Evolutionary conservation across 2,113 vertebrate species (phyloP), one percentile per base, ranked within the genome.

Genomic region (Labeo rohita): DNA sequence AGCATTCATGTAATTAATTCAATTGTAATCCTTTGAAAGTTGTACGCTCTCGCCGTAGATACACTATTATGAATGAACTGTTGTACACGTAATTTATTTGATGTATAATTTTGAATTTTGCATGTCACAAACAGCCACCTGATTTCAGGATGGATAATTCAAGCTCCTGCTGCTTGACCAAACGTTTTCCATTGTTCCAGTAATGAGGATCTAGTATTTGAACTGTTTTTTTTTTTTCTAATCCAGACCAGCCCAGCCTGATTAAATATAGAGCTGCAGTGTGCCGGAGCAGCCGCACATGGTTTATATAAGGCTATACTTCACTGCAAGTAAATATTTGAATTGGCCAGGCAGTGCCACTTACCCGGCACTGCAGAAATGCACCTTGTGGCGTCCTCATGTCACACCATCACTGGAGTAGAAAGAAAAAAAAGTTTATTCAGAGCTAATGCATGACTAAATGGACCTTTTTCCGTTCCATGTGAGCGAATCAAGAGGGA

Each of bases 271-370:
- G 73, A n/a, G 18, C 34, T 7, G 36, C 54, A 76, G 72, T 61
- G 82, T 52, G 59, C 49, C 8, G 34, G 34, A 49, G 70, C 52
- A 50, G 66, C 66, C 34, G 23, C 74, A n/a, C 52, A 1, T 3
- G 61, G 56, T 88, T 87, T 87, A 89, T 87, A 54, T 66, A 45
- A 85, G 74, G 83, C 56, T 85, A 80, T 74, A 85, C 79, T 74
- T 85, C 78, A 78, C 78, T 70, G 77, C 34, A 76, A 73, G 83
- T 87, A 87, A 90, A 87, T 88, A 85, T 88, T 85, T 88, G 85
- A 83, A 36, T 39, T 88, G 89, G 84, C 76, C 7, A 11, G 77
- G 34, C 77, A 34, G 54, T 9, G 72, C 78, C 75, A 23, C 84
- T 83, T 54, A 80, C 86, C 50, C 63, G 34, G 83, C 39, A 84